phyloP scores from a whole-genome alignment of 2,797 vertebrate species.

The Micropoecilia bifurca region DNA sequence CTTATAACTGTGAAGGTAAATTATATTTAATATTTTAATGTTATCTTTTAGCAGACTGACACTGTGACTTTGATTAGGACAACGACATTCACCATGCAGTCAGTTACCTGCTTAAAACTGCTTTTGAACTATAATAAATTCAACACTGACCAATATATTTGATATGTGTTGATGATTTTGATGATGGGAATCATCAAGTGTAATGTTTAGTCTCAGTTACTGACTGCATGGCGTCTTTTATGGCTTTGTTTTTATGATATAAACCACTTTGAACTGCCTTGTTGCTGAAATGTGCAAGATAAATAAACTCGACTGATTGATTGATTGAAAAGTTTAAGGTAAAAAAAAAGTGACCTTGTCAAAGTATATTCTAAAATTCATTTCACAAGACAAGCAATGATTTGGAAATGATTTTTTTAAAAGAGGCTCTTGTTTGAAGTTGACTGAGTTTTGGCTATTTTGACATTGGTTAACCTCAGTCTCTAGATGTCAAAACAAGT shows the following conservation, averaged over 20 bases:
- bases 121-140: no score
- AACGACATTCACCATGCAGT: neutral
- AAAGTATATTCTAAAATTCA: neutral
- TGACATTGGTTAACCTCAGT: neutral
- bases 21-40: neutral
- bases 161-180: no score
- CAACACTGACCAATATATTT: no score
- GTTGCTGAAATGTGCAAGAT: no score
- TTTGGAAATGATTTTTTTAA: neutral
- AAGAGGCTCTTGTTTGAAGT: neutral
- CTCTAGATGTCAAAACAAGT: neutral
- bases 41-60: neutral
- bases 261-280: no score
- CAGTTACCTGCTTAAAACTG: no score
- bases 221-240: no score
- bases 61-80: neutral
- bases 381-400: neutral
- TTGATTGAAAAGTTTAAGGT: neutral
- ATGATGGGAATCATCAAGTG: no score
- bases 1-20: neutral
- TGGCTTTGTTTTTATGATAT: no score
- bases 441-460: neutral
- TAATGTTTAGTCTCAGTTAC: no score
- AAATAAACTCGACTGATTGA: no score
- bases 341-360: neutral